These are phyloP conservation scores for Psephotus haematonotus DNA, from an alignment of 2,113 vertebrate species.

Conservation along the genomic window DNA sequence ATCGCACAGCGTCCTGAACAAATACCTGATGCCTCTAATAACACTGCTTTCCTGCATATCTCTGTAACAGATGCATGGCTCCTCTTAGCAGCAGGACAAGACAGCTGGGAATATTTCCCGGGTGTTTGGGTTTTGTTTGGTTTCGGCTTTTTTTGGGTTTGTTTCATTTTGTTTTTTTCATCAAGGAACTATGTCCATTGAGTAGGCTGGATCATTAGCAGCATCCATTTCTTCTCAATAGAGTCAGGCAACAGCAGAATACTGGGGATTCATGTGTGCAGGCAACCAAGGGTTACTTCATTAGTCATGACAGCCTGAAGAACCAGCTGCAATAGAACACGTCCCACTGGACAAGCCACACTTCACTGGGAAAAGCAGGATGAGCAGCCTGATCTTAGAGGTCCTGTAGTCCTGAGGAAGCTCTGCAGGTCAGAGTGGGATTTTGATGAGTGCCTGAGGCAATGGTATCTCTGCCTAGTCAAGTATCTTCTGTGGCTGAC, in stretches of 20 bases:
- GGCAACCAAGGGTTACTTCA: neutral
- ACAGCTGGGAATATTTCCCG: neutral
- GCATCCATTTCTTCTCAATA: neutral
- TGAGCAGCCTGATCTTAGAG: neutral
- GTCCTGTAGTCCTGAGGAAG: neutral
- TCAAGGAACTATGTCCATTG: neutral
- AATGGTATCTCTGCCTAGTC: neutral
- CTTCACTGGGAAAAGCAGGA: neutral
- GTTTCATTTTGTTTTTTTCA: neutral
- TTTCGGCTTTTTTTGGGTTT: no score
- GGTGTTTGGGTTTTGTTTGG: neutral
- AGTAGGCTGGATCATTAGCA: neutral
- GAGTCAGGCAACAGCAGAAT: neutral
- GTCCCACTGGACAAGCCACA: neutral
- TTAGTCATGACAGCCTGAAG: neutral
- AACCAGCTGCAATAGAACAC: neutral
- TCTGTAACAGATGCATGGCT: neutral
- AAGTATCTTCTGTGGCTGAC: neutral
- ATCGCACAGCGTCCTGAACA: slow-evolving; percentile 40
- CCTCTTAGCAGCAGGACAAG: neutral
- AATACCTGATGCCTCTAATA: slow-evolving; percentile 33
- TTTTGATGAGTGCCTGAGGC: neutral
- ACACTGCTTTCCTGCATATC: neutral
- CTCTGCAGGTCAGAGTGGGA: neutral
- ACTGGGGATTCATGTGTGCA: accelerated